Base-by-base conservation (phyloP, 2,888 invertebrate species). In the Strigamia maritima region DNA sequence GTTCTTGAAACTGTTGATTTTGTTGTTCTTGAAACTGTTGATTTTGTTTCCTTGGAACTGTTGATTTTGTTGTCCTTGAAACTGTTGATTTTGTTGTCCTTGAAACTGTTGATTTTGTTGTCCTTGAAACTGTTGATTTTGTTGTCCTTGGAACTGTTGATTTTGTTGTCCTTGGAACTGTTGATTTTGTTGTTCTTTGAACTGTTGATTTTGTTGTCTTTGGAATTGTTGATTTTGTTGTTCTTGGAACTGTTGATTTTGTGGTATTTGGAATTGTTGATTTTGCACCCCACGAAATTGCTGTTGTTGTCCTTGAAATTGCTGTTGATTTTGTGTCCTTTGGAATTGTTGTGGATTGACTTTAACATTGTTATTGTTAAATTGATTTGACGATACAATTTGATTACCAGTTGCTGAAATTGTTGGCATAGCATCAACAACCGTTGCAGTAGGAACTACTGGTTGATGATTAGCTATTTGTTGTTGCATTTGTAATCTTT, bases 401-500 rank as follows among this genome's bases (percentile, higher is more conserved):
- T 70, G 70, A 4, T 14, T 28, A 70, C 16, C 14, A 14, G 26
- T 26, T 26, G 12, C 70, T 70, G 2, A 10, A 14, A 26, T 0
- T 6, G 70, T 8, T 28, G 19, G 19, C 60, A 60, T n/a, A 12
- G 60, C 19, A 24, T 24, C 12, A 16, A 24, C 24, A 19, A 19
- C 19, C 2, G 60, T 2, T n/a, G 26, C 28, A 26, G 70, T 6
- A 28, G 70, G 70, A 26, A 70, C 0, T 26, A 24, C 26, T 28
- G 70, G 70, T 28, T 70, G 70, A 70, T 70, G 70, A 26, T 70
- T 70, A n/a, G 24, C 28, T 14, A 70, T 28, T 44, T 77, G 77
- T 28, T 77, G 77, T 24, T 77, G 77, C 77, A 44, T 38, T 28
- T 77, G 77, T n/a, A 26, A 35, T 38, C 40, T 75, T 22, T 75